Percentiles rank a stretch among this genome's conserved stretches.
These are phyloP conservation scores for Tachysurus fulvidraco DNA, from an alignment of 2,113 vertebrate species.

Conservation along the genomic window DNA sequence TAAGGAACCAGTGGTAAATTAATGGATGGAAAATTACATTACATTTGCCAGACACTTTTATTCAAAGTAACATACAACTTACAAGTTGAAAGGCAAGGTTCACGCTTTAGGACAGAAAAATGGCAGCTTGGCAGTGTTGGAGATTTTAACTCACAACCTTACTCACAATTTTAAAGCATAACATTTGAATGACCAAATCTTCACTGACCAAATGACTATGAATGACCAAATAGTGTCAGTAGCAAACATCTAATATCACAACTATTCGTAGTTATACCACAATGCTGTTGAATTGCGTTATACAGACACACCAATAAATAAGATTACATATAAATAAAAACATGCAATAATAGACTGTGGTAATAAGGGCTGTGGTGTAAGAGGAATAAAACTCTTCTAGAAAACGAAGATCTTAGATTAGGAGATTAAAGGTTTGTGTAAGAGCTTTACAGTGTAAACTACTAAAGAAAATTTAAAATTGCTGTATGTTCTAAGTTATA, in stretches of 20 bases:
- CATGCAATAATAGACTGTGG: neutral
- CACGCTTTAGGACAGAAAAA: neutral
- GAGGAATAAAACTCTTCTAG: neutral
- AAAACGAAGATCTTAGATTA: neutral
- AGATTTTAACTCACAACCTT: neutral
- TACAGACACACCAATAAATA: neutral
- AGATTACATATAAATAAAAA: neutral
- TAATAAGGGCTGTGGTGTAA: neutral
- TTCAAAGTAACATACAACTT: neutral
- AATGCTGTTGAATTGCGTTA: neutral
- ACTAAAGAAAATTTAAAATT: neutral
- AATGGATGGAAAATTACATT: slow-evolving; percentile 32
- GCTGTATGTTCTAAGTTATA: neutral
- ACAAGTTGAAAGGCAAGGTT: neutral
- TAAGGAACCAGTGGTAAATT: slow-evolving; percentile 40
- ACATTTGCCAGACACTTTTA: neutral
- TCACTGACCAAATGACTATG: neutral
- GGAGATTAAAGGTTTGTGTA: too few relatives aligned
- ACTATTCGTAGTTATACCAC: neutral
- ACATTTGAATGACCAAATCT: neutral
- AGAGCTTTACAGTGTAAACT: too few relatives aligned
- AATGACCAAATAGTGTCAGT: neutral
- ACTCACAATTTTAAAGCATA: neutral
- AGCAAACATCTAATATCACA: neutral
- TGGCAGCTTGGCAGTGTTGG: neutral